phyloP scores from a whole-genome alignment of 2,113 vertebrate species.

The Lepus europaeus region DNA sequence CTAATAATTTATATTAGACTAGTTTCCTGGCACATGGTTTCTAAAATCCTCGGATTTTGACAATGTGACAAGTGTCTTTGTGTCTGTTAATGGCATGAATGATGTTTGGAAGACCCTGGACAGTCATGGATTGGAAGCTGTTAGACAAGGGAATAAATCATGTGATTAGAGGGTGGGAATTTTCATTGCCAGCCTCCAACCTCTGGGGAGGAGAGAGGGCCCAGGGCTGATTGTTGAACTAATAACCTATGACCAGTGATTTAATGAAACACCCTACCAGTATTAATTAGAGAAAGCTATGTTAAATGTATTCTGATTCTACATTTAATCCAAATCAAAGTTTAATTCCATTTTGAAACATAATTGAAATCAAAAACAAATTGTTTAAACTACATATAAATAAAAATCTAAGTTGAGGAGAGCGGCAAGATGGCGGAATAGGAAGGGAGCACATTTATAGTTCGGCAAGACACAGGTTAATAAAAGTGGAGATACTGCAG shows the following conservation, averaged over 20 bases:
- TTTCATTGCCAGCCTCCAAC: not conserved
- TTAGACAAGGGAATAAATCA: not conserved
- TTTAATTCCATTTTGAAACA: not conserved
- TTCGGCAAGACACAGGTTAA: too few species aligned
- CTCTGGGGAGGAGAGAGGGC: not conserved
- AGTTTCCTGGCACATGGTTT: not conserved
- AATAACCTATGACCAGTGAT: not conserved
- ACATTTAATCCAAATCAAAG: not conserved
- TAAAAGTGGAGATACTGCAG: too few species aligned
- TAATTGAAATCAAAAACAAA: slow-evolving; percentile 3
- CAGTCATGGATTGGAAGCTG: not conserved
- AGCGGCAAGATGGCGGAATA: too few species aligned
- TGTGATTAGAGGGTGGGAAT: not conserved
- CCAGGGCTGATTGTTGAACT: not conserved
- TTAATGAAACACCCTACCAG: not conserved
- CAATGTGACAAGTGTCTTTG: not conserved
- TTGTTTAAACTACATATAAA: not conserved
- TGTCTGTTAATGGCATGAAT: not conserved
- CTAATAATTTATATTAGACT: too few species aligned
- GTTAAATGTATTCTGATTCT: not conserved
- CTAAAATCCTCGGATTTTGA: too few species aligned
- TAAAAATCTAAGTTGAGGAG: not conserved
- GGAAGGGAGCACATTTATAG: too few species aligned
- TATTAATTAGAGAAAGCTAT: not conserved
- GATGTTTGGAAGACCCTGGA: not conserved